A percentile compares a stretch with the other conserved stretches of the same genome.
Evolutionary conservation across 2,113 vertebrate genomes (phyloP).

Genomic region (Podarcis cretensis): DNA sequence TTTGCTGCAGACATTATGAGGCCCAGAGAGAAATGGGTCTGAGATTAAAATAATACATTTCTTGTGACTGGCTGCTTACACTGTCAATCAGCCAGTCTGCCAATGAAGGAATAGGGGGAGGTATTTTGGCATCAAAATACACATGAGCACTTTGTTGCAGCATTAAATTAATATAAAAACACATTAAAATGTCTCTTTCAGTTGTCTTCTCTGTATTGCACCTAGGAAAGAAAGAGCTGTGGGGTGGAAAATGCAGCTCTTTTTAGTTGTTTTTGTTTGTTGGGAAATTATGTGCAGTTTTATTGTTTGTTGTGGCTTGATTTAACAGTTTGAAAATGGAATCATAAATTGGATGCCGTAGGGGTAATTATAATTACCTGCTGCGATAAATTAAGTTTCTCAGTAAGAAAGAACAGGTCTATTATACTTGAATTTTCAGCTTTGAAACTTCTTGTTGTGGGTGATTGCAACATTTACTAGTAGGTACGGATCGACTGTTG

Average conservation of each 20-base stretch:
- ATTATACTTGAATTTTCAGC: background rate
- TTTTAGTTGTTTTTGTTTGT: background rate
- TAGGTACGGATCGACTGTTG: background rate
- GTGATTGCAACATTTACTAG: background rate
- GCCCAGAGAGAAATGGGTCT: background rate
- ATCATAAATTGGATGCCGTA: conserved; percentile 1
- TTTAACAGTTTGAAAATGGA: conserved; percentile 15
- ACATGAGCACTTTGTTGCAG: background rate
- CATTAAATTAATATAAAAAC: background rate
- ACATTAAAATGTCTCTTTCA: background rate
- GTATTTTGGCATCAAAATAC: too few relatives aligned
- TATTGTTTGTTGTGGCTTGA: background rate
- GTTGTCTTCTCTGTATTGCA: background rate
- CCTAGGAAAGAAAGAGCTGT: too few relatives aligned
- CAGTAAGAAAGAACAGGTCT: conserved; percentile 8
- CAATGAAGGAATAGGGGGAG: background rate
- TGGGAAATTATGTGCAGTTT: background rate
- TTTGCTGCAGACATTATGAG: background rate
- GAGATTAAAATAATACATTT: too few relatives aligned
- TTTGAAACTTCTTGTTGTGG: background rate
- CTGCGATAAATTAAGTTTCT: conserved; percentile 26
- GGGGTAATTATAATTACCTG: conserved; percentile 15
- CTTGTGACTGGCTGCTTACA: background rate
- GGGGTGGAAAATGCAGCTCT: background rate
- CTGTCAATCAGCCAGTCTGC: background rate